Evolutionary conservation across 2,888 invertebrate species (phyloP), one percentile per base, ranked within the genome.

Genomic region (Chironomus riparius): DNA sequence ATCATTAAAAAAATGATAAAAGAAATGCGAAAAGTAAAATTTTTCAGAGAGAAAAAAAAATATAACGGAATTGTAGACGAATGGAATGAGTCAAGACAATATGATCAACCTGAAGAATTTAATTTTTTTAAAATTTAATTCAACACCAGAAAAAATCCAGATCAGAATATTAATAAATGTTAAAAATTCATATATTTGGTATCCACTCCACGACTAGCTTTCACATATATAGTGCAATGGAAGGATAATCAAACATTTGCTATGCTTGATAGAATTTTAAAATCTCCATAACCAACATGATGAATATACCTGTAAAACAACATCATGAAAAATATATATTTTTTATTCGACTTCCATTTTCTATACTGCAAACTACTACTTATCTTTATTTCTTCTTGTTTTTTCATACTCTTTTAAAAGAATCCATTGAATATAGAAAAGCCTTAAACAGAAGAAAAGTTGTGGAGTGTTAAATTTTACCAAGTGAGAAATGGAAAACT

Each of bases 241-340:
- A 56, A 56, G 7, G 56, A 56, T 56, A 18, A 56, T 56, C 56
- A 56, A 56, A 56, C 56, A 56, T 56, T 56, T 38, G 10, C 68
- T 15, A 68, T 70, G 48, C 48, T 24, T 56, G 70, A 24, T 56
- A 70, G 70, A 56, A 24, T 48, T 70, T 70, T 48, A 22, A 70
- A 48, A 70, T 70, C 24, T 56, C 70, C 50, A 12, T 13, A 70
- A 48, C 70, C 70, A n/a, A 70, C 70, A 70, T 70, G 21, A 70
- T 47, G 70, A 56, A 70, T 24, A 70, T 24, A 70, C 70, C 70
- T 70, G 70, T 70, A 70, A 70, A 70, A 50, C 70, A 70, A 50
- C 70, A 56, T 70, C 70, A 70, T 70, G 28, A 70, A 70, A 70
- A 7, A 50, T 56, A 50, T 70, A 13, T 56, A 70, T 70, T 70